These are phyloP conservation scores for Ecdyonurus torrentis DNA, from an alignment of 2,888 invertebrate genomes.

Conservation along the genomic window DNA sequence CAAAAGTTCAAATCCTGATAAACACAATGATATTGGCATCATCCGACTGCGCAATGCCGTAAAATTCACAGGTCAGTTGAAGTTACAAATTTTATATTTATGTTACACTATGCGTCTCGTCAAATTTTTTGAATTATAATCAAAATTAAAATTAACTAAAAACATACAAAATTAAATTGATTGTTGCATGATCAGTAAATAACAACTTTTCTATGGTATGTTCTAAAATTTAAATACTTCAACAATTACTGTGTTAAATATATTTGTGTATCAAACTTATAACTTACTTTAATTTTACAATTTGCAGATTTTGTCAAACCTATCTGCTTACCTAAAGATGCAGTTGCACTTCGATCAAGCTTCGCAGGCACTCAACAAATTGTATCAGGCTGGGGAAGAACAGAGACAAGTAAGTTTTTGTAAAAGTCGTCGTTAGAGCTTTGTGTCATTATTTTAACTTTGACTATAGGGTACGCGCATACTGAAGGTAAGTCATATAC, in stretches of 20 bases:
- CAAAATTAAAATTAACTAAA: neutral
- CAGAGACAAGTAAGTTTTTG: neutral
- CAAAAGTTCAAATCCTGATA: neutral
- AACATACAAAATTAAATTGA: neutral
- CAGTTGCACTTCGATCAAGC: neutral
- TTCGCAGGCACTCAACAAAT: neutral
- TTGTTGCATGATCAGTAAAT: neutral
- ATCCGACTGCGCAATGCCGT: constrained; percentile 13
- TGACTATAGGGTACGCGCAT: too few relatives aligned
- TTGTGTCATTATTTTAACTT: too few relatives aligned
- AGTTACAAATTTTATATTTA: too few relatives aligned
- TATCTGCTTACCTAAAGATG: neutral
- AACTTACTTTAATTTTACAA: too few relatives aligned
- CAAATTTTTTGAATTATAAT: too few relatives aligned
- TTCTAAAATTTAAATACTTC: too few relatives aligned
- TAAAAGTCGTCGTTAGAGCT: neutral
- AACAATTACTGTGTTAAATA: too few relatives aligned
- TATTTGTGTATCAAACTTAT: too few relatives aligned
- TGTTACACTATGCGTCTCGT: too few relatives aligned
- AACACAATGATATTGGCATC: constrained; percentile 16
- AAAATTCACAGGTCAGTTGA: constrained; percentile 10
- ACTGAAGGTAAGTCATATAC: too few relatives aligned
- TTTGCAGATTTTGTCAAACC: neutral
- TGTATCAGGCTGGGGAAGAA: neutral
- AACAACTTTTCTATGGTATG: too few relatives aligned